Conservation (phyloP, 2,888 invertebrate genomes). For the Ypsolopha scabrella region DNA sequence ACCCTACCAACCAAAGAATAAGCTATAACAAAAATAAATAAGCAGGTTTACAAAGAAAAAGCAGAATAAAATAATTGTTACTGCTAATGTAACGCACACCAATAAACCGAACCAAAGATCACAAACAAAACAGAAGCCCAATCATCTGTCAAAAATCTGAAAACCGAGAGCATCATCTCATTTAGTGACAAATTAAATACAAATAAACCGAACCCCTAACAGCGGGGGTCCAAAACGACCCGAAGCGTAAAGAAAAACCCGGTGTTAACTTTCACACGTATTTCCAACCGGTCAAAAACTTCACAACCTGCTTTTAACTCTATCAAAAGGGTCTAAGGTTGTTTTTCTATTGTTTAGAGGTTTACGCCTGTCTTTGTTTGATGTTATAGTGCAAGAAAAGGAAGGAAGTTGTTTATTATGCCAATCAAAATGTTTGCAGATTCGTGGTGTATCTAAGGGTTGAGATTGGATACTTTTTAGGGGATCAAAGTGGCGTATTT, state of each 20-base stretch:
- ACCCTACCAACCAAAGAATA: too few relatives aligned
- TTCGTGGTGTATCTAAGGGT: not conserved
- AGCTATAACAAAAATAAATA: too few relatives aligned
- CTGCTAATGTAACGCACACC: too few relatives aligned
- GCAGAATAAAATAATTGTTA: too few relatives aligned
- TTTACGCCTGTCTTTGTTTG: too few relatives aligned
- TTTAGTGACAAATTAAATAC: slow-evolving; percentile 2
- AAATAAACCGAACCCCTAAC: not conserved
- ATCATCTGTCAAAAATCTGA: not conserved
- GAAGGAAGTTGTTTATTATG: not conserved
- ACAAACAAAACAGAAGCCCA: too few relatives aligned
- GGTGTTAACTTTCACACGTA: slow-evolving; percentile 7
- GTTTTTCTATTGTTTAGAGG: too few relatives aligned
- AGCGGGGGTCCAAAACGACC: not conserved
- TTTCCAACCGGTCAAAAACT: not conserved
- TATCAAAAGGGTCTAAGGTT: not conserved
- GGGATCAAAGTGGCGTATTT: not conserved
- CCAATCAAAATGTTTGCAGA: slow-evolving; percentile 3
- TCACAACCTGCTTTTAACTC: not conserved
- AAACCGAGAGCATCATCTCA: not conserved
- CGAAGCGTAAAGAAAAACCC: slow-evolving; percentile 1
- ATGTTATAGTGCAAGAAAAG: not conserved
- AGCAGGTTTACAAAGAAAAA: too few relatives aligned
- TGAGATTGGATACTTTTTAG: slow-evolving; percentile 1
- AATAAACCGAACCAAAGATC: too few relatives aligned